Evolutionary conservation across 2,797 vertebrate genomes (phyloP).

Genomic region (Dendrocincla tyrannina): DNA sequence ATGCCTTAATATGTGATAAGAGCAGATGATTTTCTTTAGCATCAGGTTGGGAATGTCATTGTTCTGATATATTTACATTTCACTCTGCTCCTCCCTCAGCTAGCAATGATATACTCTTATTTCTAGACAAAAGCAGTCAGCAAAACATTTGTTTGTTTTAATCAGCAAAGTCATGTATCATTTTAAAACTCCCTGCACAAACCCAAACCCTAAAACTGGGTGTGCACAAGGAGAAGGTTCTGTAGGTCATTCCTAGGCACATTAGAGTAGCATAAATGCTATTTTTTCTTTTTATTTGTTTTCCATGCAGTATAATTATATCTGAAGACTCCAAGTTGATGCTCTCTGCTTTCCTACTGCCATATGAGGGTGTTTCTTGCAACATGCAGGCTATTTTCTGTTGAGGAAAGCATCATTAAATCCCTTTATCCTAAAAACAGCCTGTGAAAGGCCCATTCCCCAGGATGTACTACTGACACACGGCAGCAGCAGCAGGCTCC

Average conservation of each 20-base stretch:
- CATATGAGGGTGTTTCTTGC: not conserved
- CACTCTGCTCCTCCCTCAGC: not conserved
- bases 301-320: conserved; percentile 23
- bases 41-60: not conserved
- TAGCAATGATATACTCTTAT: not conserved
- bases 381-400: not conserved
- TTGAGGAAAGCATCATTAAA: conserved; percentile 31
- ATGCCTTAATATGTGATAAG: not conserved
- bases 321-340: not conserved
- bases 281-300: conserved; percentile 49
- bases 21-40: not conserved
- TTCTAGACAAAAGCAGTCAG: not conserved
- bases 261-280: not conserved
- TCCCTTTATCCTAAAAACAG: not conserved
- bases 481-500: not conserved
- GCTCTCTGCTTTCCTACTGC: not conserved
- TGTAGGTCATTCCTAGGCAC: not conserved
- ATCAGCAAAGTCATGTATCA: not conserved
- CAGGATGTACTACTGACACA: conserved; percentile 8
- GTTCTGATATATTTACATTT: not conserved
- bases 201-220: not conserved
- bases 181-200: not conserved
- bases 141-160: not conserved
- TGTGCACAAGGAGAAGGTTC: not conserved
- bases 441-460: conserved; percentile 30